Evolutionary conservation across 30 jellyfish, hydroid and myxozoan genomes (phyloP), one percentile per base, ranked within the genome.

Genomic region (Cassiopea andromeda): DNA sequence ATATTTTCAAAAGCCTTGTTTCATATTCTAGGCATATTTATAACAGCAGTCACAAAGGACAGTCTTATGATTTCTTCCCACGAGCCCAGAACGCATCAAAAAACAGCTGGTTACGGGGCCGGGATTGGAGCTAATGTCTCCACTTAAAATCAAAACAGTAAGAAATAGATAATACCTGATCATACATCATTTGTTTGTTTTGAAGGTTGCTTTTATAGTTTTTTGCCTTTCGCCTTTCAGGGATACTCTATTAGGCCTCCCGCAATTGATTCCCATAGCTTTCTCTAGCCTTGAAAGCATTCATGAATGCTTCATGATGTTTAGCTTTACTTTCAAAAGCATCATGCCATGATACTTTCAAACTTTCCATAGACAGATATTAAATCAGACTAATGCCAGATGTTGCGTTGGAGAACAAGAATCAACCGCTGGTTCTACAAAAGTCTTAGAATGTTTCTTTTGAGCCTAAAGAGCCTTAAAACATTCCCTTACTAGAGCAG

Each of bases 81-180:
- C 91, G 75, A 83, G 91, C 60, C 91, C 83, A 2, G 1, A 48
- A 44, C 83, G 69, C 4, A 82, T 19, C 1, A 3, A 3, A 48
- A 75, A 82, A 2, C 84, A 75, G 38, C 69, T 12, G 13, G 46
- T 69, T 1, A 82, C 75, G 1, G 91, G 83, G 19, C 91, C 91
- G 69, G 83, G 91, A 82, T 82, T 82, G 13, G 69, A 69, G 46
- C 84, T 15, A 5, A 75, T 45, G 50, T 75, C 84, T 7, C 84
- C 84, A 75, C 84, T 75, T n/a, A 75, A n/a, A 18, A 75, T 44
- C 19, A 75, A 2, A 4, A 69, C 70, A 5, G 46, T 75, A n/a
- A 54, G 64, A 6, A 54, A 10, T 54, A 54, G 64, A 54, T 54
- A 54, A 54, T 54, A 3, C 64, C 64, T 54, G 64, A 54, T 54